phyloP scores from a whole-genome alignment of 2,113 vertebrate species.

The Lasiurus borealis region DNA sequence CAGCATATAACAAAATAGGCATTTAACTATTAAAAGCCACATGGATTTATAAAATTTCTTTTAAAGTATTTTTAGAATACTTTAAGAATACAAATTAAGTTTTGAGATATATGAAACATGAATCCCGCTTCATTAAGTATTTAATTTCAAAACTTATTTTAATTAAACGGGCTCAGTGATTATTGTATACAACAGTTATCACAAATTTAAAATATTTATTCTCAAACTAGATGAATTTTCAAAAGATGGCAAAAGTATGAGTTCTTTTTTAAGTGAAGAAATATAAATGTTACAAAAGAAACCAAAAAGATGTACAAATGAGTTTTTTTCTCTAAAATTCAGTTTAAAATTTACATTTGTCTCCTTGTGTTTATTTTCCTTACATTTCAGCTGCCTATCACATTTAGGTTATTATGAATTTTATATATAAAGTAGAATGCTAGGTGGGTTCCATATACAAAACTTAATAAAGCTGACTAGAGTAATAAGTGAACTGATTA shows the following conservation, averaged over 20 bases:
- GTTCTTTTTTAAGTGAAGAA: constrained; percentile 26
- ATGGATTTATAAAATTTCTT: constrained; percentile 69
- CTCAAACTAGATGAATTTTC: constrained; percentile 53
- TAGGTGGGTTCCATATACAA: not conserved
- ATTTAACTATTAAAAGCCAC: constrained; percentile 69
- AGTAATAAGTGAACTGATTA: not conserved
- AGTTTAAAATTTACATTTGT: not conserved
- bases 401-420: not conserved
- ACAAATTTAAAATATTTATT: constrained; percentile 30
- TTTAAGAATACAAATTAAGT: constrained; percentile 60
- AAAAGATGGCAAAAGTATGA: constrained; percentile 45
- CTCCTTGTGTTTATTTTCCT: not conserved
- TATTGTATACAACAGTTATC: constrained; percentile 42
- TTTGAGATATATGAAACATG: constrained; percentile 66
- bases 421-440: constrained; percentile 11
- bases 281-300: constrained; percentile 63
- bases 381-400: not conserved
- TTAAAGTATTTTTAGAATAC: constrained; percentile 54
- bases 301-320: not conserved
- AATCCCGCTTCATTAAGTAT: constrained; percentile 51
- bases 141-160: constrained; percentile 66
- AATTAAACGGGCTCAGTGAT: constrained; percentile 38
- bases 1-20: constrained; percentile 67
- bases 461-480: not conserved
- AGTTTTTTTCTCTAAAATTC: constrained; percentile 28